Percentiles rank a stretch among this genome's conserved stretches.
phyloP scores from a whole-genome alignment of 2,888 invertebrate genomes.

The Metacarcinus magister region DNA sequence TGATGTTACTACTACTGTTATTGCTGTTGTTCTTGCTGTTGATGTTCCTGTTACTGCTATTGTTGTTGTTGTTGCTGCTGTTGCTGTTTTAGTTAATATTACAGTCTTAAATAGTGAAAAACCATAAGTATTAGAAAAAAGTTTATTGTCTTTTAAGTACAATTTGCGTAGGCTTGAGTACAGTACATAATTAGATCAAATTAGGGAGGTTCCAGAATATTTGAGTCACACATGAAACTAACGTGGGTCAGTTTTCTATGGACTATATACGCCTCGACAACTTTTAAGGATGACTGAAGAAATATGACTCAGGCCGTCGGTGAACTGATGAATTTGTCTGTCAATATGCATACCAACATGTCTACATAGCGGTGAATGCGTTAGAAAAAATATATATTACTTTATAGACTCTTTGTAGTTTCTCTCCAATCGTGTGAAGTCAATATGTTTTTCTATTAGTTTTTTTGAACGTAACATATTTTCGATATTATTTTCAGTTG shows the following conservation, averaged over 20 bases:
- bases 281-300: not conserved
- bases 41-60: too few relatives aligned
- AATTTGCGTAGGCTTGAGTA: not conserved
- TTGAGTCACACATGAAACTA: not conserved
- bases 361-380: not conserved
- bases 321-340: not conserved
- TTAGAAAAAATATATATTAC: not conserved
- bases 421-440: not conserved
- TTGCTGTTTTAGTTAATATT: too few relatives aligned
- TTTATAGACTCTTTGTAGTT: not conserved
- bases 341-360: not conserved
- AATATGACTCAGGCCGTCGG: not conserved
- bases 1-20: too few relatives aligned
- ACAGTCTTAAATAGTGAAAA: not conserved
- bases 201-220: not conserved
- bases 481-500: not conserved
- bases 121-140: not conserved
- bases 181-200: not conserved
- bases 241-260: constrained; percentile 21
- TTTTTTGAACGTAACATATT: not conserved
- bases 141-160: not conserved
- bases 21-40: not conserved
- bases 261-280: not conserved
- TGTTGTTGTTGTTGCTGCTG: too few relatives aligned
- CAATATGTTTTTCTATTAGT: not conserved